Conservation (phyloP, 2,113 vertebrate genomes). For the Oriolus oriolus region DNA sequence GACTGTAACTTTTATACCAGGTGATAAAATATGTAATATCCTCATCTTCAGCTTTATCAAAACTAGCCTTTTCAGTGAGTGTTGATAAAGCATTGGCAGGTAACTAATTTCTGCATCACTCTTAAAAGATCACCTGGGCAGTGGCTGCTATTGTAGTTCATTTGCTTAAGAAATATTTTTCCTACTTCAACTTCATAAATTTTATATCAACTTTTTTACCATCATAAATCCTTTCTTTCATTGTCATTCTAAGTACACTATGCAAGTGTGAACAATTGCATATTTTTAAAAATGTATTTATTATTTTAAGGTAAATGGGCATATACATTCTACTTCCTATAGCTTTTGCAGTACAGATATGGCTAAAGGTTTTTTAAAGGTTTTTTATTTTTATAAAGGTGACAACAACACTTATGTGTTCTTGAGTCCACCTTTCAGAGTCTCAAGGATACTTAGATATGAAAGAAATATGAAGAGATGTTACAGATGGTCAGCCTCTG, state of each 20-base stretch:
- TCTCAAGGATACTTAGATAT: background rate
- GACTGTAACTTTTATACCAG: background rate
- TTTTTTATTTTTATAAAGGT: background rate
- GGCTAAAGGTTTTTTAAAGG: background rate
- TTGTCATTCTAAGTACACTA: background rate
- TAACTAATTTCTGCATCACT: background rate
- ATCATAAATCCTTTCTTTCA: background rate
- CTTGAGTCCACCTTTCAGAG: background rate
- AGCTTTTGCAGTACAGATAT: background rate
- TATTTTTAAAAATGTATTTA: background rate
- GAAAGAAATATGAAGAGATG: background rate
- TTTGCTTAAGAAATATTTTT: background rate
- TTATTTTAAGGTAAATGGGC: background rate
- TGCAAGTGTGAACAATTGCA: background rate
- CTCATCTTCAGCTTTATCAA: background rate
- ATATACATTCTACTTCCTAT: background rate
- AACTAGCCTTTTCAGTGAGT: background rate
- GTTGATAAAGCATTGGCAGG: background rate
- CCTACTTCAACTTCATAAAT: background rate
- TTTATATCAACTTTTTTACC: background rate
- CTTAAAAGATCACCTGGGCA: background rate
- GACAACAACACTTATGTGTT: background rate
- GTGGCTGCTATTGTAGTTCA: background rate
- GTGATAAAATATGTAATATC: background rate
- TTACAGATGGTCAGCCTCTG: background rate